Evolutionary conservation across 2,888 invertebrate genomes (phyloP), one percentile per base, ranked within the genome.

Genomic region (Hirtodrosophila histrioides): DNA sequence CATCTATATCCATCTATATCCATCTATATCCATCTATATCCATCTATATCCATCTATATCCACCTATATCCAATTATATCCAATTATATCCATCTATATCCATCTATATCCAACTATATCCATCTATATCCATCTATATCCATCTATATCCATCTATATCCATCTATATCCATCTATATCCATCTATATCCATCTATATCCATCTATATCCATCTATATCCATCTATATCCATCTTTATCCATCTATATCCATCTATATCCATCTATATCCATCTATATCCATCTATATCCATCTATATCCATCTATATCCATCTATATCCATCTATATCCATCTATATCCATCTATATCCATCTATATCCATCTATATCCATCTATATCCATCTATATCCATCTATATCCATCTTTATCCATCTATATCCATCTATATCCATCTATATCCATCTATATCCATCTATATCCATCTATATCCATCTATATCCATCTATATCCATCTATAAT

Each of bases 401-500:
- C n/a, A n/a, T n/a, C n/a, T n/a, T n/a, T n/a, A n/a, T 36, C 9
- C n/a, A 9, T 36, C 4, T 36, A 36, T 36, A 9, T 36, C 4
- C n/a, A 36, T 36, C 9, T 36, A n/a, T 36, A 36, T 36, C 9
- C n/a, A n/a, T 36, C 9, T 36, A 9, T 36, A n/a, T 36, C 4
- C n/a, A 36, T 36, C 9, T 36, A 4, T 36, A 36, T 36, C 9
- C n/a, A n/a, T n/a, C n/a, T n/a, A 4, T 36, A 36, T 36, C 9
- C n/a, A n/a, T 36, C 9, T 36, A 9, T 36, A n/a, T 36, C n/a
- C n/a, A 36, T 36, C 31, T 31, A 36, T 36, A 4, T 36, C 9
- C n/a, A 36, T 36, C n/a, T 36, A 36, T 36, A 36, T 36, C n/a
- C n/a, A 36, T 36, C 9, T 36, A 4, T 36, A 36, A 36, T 36